Conservation (phyloP, 2,888 invertebrate species). For the Melieria omissa region DNA sequence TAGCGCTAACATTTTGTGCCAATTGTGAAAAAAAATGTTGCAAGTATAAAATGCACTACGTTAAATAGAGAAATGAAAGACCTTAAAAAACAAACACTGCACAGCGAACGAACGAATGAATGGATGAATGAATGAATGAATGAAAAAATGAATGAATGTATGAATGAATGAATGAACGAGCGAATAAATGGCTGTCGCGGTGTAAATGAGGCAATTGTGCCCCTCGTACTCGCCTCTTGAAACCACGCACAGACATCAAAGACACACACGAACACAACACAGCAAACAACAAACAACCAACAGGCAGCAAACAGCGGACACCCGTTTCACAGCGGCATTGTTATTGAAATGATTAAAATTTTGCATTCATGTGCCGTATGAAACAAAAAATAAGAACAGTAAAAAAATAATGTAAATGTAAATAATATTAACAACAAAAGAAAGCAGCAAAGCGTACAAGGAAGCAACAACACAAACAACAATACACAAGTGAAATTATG, state of each 20-base stretch:
- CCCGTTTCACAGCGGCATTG: constrained; percentile 12
- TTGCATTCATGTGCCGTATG: not conserved
- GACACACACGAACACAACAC: too few relatives aligned
- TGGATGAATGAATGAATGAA: not conserved
- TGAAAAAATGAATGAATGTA: too few relatives aligned
- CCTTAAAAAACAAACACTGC: not conserved
- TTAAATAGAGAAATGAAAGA: too few relatives aligned
- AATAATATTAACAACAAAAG: not conserved
- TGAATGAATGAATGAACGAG: not conserved
- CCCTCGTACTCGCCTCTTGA: too few relatives aligned
- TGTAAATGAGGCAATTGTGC: constrained; percentile 2
- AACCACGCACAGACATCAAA: too few relatives aligned
- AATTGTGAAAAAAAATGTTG: too few relatives aligned
- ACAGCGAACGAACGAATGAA: constrained; percentile 5
- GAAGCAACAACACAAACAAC: constrained; percentile 9
- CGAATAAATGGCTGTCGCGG: not conserved
- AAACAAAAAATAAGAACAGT: not conserved
- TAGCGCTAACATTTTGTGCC: constrained; percentile 1
- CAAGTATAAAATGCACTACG: not conserved
- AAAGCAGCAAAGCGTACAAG: not conserved
- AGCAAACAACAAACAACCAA: not conserved
- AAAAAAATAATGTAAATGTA: not conserved
- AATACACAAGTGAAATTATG: constrained; percentile 11
- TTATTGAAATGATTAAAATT: constrained; percentile 6
- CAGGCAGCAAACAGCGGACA: not conserved